Conservation (phyloP, 2,113 vertebrate genomes). For the Cebus imitator region DNA sequence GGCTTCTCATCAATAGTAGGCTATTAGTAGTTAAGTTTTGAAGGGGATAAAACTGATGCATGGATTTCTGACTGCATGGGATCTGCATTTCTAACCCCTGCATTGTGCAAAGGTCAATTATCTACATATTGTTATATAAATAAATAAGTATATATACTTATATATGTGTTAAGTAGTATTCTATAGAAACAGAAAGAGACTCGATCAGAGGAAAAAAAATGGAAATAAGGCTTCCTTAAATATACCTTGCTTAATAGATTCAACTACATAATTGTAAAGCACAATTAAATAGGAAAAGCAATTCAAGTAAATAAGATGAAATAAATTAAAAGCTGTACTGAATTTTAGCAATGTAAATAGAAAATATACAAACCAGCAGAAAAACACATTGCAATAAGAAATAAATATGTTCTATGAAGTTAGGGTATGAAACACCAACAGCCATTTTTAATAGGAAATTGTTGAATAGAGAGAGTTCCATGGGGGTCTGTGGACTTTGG, state of each 20-base stretch:
- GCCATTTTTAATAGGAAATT: background rate
- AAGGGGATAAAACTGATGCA: background rate
- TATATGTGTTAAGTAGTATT: background rate
- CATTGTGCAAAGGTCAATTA: background rate
- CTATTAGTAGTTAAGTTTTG: background rate
- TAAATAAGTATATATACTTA: background rate
- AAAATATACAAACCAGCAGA: background rate
- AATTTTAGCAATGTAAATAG: background rate
- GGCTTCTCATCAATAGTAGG: background rate
- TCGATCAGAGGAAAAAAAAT: background rate
- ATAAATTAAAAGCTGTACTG: background rate
- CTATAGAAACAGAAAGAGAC: background rate
- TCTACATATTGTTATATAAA: background rate
- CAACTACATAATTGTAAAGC: background rate
- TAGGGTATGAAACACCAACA: background rate
- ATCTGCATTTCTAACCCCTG: background rate
- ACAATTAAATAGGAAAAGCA: background rate
- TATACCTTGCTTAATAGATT: background rate
- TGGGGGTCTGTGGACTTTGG: fast-evolving
- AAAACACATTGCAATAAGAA: background rate
- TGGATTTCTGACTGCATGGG: background rate
- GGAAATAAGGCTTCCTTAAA: background rate
- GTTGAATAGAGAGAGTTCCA: background rate
- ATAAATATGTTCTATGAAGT: background rate
- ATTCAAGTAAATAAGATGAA: background rate